Base-by-base conservation (phyloP, 2,888 invertebrate species). In the Cosmia trapezina region DNA sequence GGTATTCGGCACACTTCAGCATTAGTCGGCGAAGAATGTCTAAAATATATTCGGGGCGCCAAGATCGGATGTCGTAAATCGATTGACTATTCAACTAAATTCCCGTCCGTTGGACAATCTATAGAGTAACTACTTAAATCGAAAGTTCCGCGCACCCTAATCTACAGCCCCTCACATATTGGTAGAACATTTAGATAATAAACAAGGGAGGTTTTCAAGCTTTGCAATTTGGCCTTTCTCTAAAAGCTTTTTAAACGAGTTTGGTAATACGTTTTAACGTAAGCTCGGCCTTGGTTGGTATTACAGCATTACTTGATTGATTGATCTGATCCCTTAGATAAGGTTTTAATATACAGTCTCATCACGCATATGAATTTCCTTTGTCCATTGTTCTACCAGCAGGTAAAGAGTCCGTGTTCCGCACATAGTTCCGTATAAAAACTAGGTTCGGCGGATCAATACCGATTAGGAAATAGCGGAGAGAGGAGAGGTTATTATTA, bases 401-500 rank as follows among this genome's bases (percentile, higher is more conserved):
- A 69, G n/a, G 28, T 51, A 53, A 45, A 33, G 56, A 49, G 57
- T 12, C 65, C 51, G 41, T 37, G 43, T 69, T 45, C 51, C 19
- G 14, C 43, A 65, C 59, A 66, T 66, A 11, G 59, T 69, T 62
- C 45, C 14, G 43, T 78, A 69, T 49, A 82, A 79, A 86, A 79
- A 77, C 77, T 74, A 71, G 63, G 53, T 83, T 77, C 22, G 64
- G 59, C 57, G 76, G 80, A 86, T 88, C 85, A 79, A 86, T 87
- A 89, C 61, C 80, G 86, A 89, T 89, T 90, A 87, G 86, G 83
- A 83, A 86, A 85, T 81, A 84, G 73, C 71, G 66, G 70, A 84
- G 65, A 73, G 59, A 57, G 73, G 73, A 79, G 83, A 80, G 84
- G 85, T 86, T 89, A 89, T 91, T 91, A 91, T 88, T 88, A 87